Percentiles rank a stretch among this genome's conserved stretches.
Conservation (phyloP, 2,888 invertebrate species). For the Andricus curvator region DNA sequence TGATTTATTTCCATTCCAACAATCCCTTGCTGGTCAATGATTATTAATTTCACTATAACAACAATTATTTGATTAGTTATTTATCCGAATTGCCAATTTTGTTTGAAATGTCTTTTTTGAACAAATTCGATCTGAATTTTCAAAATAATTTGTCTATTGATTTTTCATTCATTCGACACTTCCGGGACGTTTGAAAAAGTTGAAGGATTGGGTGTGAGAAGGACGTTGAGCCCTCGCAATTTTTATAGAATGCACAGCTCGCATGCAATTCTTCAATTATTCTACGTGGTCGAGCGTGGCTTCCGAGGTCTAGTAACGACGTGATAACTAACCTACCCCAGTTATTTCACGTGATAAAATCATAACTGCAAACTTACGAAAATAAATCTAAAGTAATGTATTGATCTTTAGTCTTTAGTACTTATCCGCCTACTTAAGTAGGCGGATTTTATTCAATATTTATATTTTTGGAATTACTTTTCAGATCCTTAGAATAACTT, state of each 20-base stretch:
- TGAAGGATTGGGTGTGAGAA: conserved; percentile 10
- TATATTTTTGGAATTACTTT: background rate
- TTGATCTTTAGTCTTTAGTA: background rate
- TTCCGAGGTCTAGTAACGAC: conserved; percentile 27
- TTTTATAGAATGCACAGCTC: background rate
- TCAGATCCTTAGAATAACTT: too few species aligned
- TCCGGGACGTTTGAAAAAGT: conserved; percentile 18
- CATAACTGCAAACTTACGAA: conserved; percentile 10
- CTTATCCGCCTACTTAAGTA: background rate
- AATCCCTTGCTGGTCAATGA: too few species aligned
- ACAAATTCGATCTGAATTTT: background rate
- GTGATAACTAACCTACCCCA: conserved; percentile 37
- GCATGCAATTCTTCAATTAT: conserved; percentile 37
- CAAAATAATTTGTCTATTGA: background rate
- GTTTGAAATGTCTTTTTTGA: background rate
- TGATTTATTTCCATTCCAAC: too few species aligned
- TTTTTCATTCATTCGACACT: background rate
- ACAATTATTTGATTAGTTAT: too few species aligned
- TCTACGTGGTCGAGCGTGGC: conserved; percentile 32
- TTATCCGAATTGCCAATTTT: too few species aligned
- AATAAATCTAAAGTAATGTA: background rate
- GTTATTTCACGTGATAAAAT: conserved; percentile 34
- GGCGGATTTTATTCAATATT: background rate
- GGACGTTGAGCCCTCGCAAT: conserved; percentile 32
- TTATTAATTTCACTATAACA: too few species aligned